Evolutionary conservation across 2,888 invertebrate genomes (phyloP), one percentile per base, ranked within the genome.

Genomic region (Dorcus parallelipipedus): DNA sequence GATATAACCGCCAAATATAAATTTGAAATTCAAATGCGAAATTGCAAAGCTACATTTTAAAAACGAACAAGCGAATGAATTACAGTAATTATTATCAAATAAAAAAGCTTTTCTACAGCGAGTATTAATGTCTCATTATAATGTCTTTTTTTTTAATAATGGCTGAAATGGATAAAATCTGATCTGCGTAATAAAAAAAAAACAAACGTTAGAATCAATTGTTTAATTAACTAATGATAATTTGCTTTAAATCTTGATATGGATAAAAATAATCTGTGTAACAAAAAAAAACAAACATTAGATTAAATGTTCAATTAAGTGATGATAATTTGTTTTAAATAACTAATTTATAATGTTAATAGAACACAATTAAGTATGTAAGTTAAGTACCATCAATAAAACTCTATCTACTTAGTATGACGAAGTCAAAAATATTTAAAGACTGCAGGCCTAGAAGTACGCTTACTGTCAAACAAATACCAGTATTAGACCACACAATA

Each of bases 401-500:
- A 56, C 50, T 49, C 56, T 43, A 43, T 49, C 56, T 43, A 43
- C 9, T 45, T 45, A 45, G 45, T 45, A 45, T 45, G 45, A 10
- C 45, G 45, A 56, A 38, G 49, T 56, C 56, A 43, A 56, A 55
- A 56, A 56, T 56, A 56, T 56, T 49, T 59, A 49, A 55, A 48
- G 49, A 59, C 47, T 48, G 51, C 56, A 38, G 43, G 26, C 51
- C 56, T 41, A 49, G 45, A 40, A 54, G 64, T 67, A 70, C 70
- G 71, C 62, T 64, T 51, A 56, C 57, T 67, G 70, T 65, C 63
- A 66, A 65, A 68, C 68, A 70, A 71, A 70, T 71, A 64, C 67
- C 67, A 64, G 53, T 61, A 70, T 71, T 71, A 71, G 71, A 71
- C 69, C 69, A 69, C 71, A 71, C 71, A 71, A 71, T 71, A 65